Base-by-base conservation (phyloP, 2,888 invertebrate species). In the Drosophila pegasa region DNA sequence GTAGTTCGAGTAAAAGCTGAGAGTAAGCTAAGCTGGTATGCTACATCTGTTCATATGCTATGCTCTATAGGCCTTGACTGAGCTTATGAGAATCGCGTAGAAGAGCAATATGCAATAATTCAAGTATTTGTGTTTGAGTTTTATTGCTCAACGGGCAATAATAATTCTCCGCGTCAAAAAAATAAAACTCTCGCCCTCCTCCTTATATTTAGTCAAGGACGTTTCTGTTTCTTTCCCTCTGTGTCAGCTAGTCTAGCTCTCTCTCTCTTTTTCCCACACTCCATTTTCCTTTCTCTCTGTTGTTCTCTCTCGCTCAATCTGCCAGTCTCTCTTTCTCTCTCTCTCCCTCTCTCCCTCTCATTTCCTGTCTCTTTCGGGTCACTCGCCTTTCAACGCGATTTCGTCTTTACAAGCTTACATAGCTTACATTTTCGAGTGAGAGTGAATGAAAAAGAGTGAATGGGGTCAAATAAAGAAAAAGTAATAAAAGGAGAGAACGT, bases 161-260 rank as follows among this genome's bases (percentile, higher is more conserved):
- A n/a, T n/a, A 10, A 48, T 0, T 7, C 20, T 10, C 6, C 20
- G 20, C 14, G 6, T 31, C 10, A 20, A 54, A 54, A n/a, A 31
- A 54, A 22, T 22, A n/a, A n/a, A n/a, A 54, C 10, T 54, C 54
- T 12, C 2, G n/a, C 40, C 54, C 40, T n/a, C 7, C 7, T 20
- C 38, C 18, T 14, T 52, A 14, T 38, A 52, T 4, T 20, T 14
- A 2, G 8, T 12, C 2, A 2, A 1, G 1, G 12, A 31, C 31
- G 31, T 3, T 3, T 25, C 25, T 25, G 25, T 25, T 25, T 25
- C 25, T 25, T 25, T 5, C 3, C 3, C 25, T 25, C 25, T 25
- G 3, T 5, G 3, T 25, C 5, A 25, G 3, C 3, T 25, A 25
- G 25, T 25, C 3, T 25, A 5, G 3, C 25, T 38, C 2, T 38